Evolutionary conservation across 2,113 vertebrate species (phyloP).

Genomic region (Larimichthys polyactis): DNA sequence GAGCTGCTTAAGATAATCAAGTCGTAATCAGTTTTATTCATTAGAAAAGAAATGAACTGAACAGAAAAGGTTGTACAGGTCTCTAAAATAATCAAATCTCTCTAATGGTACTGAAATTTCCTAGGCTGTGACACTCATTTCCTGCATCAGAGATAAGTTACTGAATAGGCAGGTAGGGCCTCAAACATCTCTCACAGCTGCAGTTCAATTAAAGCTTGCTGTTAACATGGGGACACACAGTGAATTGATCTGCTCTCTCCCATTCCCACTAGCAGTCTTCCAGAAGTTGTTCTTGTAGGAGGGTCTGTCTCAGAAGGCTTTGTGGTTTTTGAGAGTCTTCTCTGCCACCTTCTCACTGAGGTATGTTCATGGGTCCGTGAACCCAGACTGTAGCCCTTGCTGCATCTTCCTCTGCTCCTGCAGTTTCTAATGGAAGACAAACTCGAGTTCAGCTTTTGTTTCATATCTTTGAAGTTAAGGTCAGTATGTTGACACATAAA

Average conservation of each 20-base stretch:
- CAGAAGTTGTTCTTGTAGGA: neutral
- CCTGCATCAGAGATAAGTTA: neutral
- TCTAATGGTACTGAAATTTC: neutral
- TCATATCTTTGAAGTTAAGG: neutral
- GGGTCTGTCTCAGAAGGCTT: neutral
- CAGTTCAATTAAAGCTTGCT: neutral
- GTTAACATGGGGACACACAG: neutral
- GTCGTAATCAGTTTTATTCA: neutral
- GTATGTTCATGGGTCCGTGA: neutral
- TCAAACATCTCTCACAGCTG: neutral
- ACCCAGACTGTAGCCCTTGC: neutral
- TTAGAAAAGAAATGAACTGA: neutral
- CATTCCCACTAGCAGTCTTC: neutral
- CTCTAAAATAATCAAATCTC: neutral
- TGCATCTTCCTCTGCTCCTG: neutral
- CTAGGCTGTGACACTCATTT: neutral
- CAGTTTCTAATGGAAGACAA: neutral
- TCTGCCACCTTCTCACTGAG: neutral
- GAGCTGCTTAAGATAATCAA: neutral
- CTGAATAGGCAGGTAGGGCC: too few species aligned
- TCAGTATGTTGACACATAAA: too few species aligned
- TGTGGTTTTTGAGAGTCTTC: neutral
- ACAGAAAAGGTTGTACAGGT: neutral
- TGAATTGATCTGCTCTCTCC: conserved; percentile 2
- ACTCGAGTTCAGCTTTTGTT: neutral